These are phyloP conservation scores for Cisticola juncidis DNA, from an alignment of 2,113 vertebrate genomes.

Conservation along the genomic window DNA sequence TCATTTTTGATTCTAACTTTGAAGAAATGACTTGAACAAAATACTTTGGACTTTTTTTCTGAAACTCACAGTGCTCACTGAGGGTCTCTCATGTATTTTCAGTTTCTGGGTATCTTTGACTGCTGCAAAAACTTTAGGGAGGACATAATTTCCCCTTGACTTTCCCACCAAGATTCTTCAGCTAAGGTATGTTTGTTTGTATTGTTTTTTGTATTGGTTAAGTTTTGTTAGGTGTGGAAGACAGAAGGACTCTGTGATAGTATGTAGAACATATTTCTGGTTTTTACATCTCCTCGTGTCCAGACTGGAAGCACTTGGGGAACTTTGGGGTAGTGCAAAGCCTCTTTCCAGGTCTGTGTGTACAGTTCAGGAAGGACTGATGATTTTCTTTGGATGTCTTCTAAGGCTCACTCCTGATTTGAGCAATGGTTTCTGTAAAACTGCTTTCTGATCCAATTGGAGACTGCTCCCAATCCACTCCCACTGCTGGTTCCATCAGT, in stretches of 20 bases:
- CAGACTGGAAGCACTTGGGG: background rate
- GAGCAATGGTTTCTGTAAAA: background rate
- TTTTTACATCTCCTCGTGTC: background rate
- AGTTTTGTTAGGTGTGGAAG: background rate
- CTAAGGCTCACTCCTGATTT: background rate
- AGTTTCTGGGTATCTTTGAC: background rate
- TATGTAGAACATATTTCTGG: background rate
- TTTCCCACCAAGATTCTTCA: background rate
- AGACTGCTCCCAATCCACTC: background rate
- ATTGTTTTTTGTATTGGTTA: background rate
- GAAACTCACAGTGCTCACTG: background rate
- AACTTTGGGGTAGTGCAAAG: background rate
- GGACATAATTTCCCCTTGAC: background rate
- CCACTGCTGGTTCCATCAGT: background rate
- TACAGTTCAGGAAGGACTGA: background rate
- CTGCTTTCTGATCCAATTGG: background rate
- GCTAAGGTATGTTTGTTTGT: slow-evolving; percentile 3
- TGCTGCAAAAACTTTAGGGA: background rate
- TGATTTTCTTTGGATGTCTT: background rate
- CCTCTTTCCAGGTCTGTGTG: background rate
- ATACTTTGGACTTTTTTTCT: background rate
- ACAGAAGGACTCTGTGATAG: background rate
- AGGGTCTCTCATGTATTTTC: background rate
- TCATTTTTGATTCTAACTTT: background rate
- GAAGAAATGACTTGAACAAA: background rate